phyloP scores from a whole-genome alignment of 2,797 vertebrate genomes.

The Rhynchotus rufescens region DNA sequence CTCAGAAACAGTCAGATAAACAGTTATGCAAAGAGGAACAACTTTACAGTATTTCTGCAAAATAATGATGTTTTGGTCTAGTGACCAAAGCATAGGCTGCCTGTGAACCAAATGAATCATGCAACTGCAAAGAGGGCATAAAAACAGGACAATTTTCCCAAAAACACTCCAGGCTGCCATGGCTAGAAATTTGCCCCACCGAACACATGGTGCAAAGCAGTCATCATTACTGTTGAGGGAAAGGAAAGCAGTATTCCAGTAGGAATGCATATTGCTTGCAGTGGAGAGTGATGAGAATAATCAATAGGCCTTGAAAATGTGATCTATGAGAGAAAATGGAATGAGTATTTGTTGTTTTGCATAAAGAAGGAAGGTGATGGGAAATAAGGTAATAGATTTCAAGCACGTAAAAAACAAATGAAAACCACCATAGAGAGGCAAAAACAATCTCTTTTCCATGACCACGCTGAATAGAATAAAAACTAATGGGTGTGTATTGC shows the following conservation, averaged over 20 bases:
- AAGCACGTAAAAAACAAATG: slow-evolving; percentile 7
- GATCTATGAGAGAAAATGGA: background rate
- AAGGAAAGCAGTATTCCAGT: background rate
- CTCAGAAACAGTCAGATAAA: background rate
- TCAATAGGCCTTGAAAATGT: slow-evolving; percentile 6
- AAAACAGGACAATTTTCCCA: background rate
- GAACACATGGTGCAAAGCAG: background rate
- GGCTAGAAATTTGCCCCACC: background rate
- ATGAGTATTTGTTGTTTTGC: slow-evolving; percentile 11
- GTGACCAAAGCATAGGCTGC: background rate
- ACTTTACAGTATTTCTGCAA: background rate
- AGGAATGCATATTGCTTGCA: background rate
- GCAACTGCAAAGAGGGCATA: background rate
- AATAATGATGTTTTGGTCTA: background rate
- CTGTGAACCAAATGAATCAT: background rate
- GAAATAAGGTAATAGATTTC: slow-evolving; percentile 39
- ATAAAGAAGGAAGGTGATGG: background rate
- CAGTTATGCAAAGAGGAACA: background rate
- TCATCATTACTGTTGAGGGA: background rate
- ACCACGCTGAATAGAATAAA: slow-evolving; percentile 30
- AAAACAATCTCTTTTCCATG: slow-evolving; percentile 25
- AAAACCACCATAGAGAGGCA: background rate
- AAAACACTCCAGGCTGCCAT: background rate
- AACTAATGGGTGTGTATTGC: background rate
- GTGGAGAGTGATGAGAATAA: background rate